Conservation (phyloP, 2,888 invertebrate genomes). For the Neria commutata region DNA sequence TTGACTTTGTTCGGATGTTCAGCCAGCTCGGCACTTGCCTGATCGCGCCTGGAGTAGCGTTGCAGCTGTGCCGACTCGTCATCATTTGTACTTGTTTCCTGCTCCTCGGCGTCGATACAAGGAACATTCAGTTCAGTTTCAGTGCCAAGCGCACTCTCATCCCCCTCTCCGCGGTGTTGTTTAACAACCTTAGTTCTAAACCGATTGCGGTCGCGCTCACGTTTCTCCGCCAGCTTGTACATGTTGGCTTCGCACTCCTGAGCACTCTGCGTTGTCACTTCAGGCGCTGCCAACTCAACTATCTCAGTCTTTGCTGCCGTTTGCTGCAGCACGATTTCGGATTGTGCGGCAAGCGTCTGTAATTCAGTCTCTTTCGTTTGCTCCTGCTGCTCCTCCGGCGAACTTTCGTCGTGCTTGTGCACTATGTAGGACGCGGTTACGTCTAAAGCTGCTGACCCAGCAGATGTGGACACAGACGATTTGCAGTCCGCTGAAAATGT, state of each 20-base stretch:
- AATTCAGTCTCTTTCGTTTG: conserved; percentile 10
- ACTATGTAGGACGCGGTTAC: conserved; percentile 46
- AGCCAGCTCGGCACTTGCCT: conserved; percentile 23
- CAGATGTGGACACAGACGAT: too few relatives aligned
- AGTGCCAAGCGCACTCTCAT: conserved; percentile 34
- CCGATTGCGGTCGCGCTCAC: conserved; percentile 58
- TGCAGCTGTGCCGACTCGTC: conserved; percentile 23
- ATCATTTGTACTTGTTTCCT: conserved; percentile 4
- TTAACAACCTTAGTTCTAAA: conserved; percentile 61
- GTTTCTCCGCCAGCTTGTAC: conserved; percentile 47
- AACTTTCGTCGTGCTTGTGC: conserved; percentile 19
- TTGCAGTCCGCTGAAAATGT: conserved; percentile 33
- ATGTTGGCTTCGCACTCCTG: conserved; percentile 8
- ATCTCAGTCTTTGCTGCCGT: conserved; percentile 12
- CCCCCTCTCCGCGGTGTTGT: conserved; percentile 24
- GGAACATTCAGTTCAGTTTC: conserved; percentile 59
- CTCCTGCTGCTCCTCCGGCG: conserved; percentile 27
- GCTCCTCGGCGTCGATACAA: conserved; percentile 56
- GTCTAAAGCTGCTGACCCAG: conserved; percentile 24
- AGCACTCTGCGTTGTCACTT: conserved; percentile 11
- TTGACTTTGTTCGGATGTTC: too few relatives aligned
- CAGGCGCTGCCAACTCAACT: conserved; percentile 17
- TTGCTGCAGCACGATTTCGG: neutral
- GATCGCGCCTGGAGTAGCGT: conserved; percentile 50
- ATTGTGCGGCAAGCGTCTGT: too few relatives aligned